These are phyloP conservation scores for Poliocrania exsul DNA, from an alignment of 2,797 vertebrate genomes.

Conservation along the genomic window DNA sequence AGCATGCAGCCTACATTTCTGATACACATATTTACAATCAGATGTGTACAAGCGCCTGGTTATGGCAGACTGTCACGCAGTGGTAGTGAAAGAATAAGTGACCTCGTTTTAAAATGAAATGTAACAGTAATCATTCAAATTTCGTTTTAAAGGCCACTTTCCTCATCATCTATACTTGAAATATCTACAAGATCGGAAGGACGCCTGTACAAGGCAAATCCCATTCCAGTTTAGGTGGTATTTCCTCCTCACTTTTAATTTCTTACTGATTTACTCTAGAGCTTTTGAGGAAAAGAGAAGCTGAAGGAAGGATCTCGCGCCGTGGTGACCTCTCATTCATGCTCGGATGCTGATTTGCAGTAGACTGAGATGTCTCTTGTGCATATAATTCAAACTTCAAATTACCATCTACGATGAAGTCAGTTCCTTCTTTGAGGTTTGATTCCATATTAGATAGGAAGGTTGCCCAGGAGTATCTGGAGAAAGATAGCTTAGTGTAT, in stretches of 20 bases:
- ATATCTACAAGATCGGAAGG: background rate
- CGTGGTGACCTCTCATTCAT: background rate
- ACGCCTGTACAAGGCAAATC: background rate
- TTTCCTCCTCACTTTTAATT: background rate
- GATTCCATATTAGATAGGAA: background rate
- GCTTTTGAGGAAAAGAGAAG: background rate
- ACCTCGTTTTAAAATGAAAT: background rate
- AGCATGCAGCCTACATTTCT: background rate
- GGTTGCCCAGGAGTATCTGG: background rate
- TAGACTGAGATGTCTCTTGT: background rate
- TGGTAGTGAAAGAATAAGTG: background rate
- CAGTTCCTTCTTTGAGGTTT: background rate
- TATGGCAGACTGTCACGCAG: background rate
- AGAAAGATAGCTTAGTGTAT: background rate
- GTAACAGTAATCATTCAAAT: background rate
- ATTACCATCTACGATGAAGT: background rate
- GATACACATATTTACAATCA: background rate
- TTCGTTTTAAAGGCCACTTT: background rate
- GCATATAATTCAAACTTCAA: background rate
- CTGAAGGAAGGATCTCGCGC: background rate
- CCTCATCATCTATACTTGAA: accelerated
- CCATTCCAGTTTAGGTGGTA: accelerated
- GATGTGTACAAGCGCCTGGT: background rate
- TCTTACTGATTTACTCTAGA: background rate
- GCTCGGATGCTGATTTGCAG: background rate